phyloP scores from a whole-genome alignment of 1,140 invertebrate genomes.

The Neelides sp. region DNA sequence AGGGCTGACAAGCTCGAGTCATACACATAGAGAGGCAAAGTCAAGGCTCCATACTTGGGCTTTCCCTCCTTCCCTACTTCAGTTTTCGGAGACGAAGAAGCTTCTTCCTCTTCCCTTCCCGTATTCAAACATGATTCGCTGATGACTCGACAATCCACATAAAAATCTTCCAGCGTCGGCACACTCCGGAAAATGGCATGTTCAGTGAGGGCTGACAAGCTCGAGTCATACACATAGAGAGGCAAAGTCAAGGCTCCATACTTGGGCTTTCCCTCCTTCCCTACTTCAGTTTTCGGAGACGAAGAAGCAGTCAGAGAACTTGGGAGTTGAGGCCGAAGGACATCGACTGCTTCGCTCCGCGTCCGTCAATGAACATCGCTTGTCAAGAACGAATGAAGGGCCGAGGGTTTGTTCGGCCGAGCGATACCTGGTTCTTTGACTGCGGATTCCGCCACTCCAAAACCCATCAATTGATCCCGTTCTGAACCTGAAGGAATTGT shows the following conservation, averaged over 20 bases:
- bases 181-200: slow-evolving; percentile 16
- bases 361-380: too few relatives aligned
- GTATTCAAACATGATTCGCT: background rate
- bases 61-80: background rate
- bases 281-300: slow-evolving; percentile 7
- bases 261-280: slow-evolving; percentile 24
- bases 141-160: slow-evolving; percentile 28
- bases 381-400: too few relatives aligned
- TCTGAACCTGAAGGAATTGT: slow-evolving; percentile 17
- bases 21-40: slow-evolving; percentile 55
- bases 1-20: slow-evolving; percentile 52
- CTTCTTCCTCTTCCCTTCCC: slow-evolving; percentile 1
- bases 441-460: slow-evolving; percentile 7
- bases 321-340: background rate
- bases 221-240: slow-evolving; percentile 58
- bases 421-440: background rate
- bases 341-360: too few relatives aligned
- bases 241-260: slow-evolving; percentile 41
- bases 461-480: slow-evolving; percentile 27
- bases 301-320: background rate
- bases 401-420: too few relatives aligned
- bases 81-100: slow-evolving; percentile 5
- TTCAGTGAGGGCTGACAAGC: slow-evolving; percentile 45
- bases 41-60: slow-evolving; percentile 32
- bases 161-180: slow-evolving; percentile 33